A percentile compares a stretch with the other conserved stretches of the same genome.
Conservation (phyloP, 2,888 invertebrate genomes). For the Timema cristinae region DNA sequence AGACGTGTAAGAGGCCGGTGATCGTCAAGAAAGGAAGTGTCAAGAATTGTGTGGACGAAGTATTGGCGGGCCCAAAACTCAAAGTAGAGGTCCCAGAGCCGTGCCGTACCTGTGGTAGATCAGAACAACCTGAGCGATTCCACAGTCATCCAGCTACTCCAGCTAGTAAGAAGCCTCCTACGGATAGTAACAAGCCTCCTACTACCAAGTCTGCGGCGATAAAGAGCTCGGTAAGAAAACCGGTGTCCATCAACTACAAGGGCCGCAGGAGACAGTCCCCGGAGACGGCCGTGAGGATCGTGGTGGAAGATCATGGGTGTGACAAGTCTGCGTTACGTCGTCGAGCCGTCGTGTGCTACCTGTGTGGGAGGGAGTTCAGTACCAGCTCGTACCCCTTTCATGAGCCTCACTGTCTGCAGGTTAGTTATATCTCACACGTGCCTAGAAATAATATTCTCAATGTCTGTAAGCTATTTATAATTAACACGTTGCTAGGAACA, state of each 20-base stretch:
- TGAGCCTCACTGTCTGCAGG: constrained; percentile 62
- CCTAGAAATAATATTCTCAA: no score
- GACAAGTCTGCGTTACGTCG: constrained; percentile 30
- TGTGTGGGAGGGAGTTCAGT: constrained; percentile 64
- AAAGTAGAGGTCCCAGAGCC: constrained; percentile 46
- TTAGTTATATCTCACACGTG: constrained; percentile 40
- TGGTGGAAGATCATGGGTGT: constrained; percentile 12
- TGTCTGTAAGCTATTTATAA: no score
- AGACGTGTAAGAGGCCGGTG: neutral
- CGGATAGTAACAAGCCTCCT: constrained; percentile 2
- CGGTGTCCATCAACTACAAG: constrained; percentile 49
- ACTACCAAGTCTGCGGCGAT: constrained; percentile 3
- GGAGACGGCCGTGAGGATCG: neutral
- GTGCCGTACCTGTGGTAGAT: constrained; percentile 62
- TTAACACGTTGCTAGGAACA: no score
- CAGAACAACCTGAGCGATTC: constrained; percentile 63
- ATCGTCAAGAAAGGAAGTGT: constrained; percentile 16
- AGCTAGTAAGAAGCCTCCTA: neutral
- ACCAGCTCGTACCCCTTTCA: constrained; percentile 61
- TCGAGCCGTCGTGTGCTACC: constrained; percentile 53
- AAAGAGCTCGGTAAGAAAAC: constrained; percentile 51
- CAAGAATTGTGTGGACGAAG: constrained; percentile 25
- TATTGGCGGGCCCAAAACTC: constrained; percentile 25
- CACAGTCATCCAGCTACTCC: constrained; percentile 51
- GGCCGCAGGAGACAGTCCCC: constrained; percentile 12